Evolutionary conservation across 2,888 invertebrate species (phyloP).

Genomic region (Platyscelio sp.): DNA sequence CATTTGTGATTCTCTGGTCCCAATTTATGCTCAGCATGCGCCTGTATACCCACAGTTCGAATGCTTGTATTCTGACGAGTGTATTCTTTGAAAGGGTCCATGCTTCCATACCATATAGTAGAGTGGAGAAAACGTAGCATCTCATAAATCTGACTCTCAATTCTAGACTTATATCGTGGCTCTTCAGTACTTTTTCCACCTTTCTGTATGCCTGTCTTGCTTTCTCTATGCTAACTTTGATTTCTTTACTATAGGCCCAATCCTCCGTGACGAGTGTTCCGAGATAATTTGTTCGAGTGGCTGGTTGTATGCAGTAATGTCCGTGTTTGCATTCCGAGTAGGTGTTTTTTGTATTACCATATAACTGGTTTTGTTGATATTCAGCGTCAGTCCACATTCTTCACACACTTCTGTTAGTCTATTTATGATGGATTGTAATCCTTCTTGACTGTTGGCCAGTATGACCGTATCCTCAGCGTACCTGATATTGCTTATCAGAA

Average conservation of each 20-base stretch:
- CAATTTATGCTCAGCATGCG: constrained; percentile 3
- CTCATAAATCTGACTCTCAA: background rate
- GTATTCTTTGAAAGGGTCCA: background rate
- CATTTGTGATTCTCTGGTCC: background rate
- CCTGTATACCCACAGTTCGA: background rate
- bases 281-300: background rate
- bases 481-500: background rate
- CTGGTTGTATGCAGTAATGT: background rate
- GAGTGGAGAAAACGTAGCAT: background rate
- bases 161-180: background rate
- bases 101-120: background rate
- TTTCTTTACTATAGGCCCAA: background rate
- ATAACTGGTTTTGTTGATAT: background rate
- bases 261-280: background rate
- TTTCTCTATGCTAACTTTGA: background rate
- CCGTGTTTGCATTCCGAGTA: background rate
- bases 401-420: background rate
- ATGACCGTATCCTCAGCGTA: background rate
- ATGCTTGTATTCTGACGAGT: background rate
- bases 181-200: background rate
- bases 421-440: background rate
- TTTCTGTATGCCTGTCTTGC: background rate
- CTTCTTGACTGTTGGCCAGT: background rate
- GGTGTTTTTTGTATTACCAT: background rate
- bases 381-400: background rate